Base-by-base conservation (phyloP, 2,888 invertebrate genomes). In the Hemistola chrysoprasaria region DNA sequence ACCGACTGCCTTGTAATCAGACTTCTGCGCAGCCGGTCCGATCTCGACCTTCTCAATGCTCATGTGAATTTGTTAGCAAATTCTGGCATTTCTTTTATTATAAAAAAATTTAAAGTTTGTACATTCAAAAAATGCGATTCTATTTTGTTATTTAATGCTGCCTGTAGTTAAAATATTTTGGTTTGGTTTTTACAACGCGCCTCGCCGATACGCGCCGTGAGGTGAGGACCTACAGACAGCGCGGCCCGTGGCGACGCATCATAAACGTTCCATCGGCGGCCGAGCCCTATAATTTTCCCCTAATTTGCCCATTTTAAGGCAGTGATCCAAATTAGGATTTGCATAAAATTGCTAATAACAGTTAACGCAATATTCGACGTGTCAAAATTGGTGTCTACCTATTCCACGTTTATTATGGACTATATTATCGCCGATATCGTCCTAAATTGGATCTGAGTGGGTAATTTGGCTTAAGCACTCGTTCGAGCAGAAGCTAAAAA, bases 291-390 rank as follows among this genome's bases (percentile, higher is more conserved):
- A 83, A 83, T 84, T 79, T 83, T 43, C 72, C 73, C 74, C 79
- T 79, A 79, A 81, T 79, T 78, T 78, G 62, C 69, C 73, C 78
- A 77, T 74, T 81, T 75, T 71, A 71, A 78, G 74, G 67, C 74
- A 69, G 74, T 74, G 78, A 78, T 81, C 73, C 77, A 71, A 76
- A 76, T 82, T 78, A 68, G 69, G 77, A 83, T 84, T 83, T 83
- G 84, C 84, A 85, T 84, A 82, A 82, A 83, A 80, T 81, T 78
- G 78, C 73, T 84, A 80, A 84, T 80, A 76, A 72, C 76, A 76
- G 76, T 72, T 76, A 76, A 74, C 72, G 74, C 68, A 69, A 71
- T 72, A 71, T 77, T 71, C 71, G 64, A 78, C 68, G 79, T 78
- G 79, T 82, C 67, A 79, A 78, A 78, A 80, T 78, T 74, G 68